phyloP scores from a whole-genome alignment of 23 tunicate genomes.

The Corella eumyota region DNA sequence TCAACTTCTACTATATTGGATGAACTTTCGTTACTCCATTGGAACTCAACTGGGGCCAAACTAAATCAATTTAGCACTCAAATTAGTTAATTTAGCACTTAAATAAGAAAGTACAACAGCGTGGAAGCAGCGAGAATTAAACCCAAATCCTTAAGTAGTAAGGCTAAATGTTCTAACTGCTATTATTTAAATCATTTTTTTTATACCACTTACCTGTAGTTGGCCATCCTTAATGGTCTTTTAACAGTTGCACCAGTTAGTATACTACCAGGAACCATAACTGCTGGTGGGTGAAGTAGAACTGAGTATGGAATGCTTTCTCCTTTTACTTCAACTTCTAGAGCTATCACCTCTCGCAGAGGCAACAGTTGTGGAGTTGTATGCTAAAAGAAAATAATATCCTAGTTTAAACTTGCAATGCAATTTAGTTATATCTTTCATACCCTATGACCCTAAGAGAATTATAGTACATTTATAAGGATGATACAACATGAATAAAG shows the following conservation, averaged over 20 bases:
- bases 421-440: not conserved
- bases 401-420: not conserved
- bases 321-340: conserved; percentile 65
- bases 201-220: conserved; percentile 96
- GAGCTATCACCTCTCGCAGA: conserved; percentile 57
- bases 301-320: conserved; percentile 66
- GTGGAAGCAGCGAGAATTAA: too few relatives aligned
- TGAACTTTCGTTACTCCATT: conserved; percentile 46
- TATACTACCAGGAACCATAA: conserved; percentile 54
- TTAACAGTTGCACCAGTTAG: conserved; percentile 68
- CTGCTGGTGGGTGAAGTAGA: conserved; percentile 57
- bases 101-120: too few relatives aligned
- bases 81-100: too few relatives aligned
- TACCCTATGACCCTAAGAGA: too few relatives aligned
- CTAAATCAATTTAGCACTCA: too few relatives aligned
- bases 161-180: too few relatives aligned
- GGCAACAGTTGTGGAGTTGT: conserved; percentile 1
- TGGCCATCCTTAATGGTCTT: conserved; percentile 66
- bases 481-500: too few relatives aligned
- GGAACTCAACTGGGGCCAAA: conserved; percentile 67
- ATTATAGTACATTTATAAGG: too few relatives aligned
- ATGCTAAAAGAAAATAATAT: not conserved
- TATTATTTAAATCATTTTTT: too few relatives aligned
- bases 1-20: conserved; percentile 75
- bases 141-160: too few relatives aligned